phyloP scores from a whole-genome alignment of 2,888 invertebrate species.

The Drosophila niveifrons region DNA sequence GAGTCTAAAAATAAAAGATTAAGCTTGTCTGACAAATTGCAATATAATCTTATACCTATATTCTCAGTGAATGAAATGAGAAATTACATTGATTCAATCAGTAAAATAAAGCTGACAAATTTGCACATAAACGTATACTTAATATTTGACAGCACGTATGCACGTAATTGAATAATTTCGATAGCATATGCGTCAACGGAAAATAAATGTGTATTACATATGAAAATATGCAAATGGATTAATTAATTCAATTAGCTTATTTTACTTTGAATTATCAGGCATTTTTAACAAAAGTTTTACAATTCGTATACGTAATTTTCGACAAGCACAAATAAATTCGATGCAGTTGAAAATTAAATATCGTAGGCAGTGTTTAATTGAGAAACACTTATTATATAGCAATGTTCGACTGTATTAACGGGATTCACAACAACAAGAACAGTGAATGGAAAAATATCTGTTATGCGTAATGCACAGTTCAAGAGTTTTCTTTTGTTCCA shows the following conservation, averaged over 20 bases:
- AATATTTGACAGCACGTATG: background rate
- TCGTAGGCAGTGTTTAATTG: background rate
- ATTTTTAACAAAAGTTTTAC: background rate
- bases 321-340: background rate
- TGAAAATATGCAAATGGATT: too few relatives aligned
- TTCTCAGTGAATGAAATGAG: background rate
- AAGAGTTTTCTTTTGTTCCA: background rate
- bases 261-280: too few relatives aligned
- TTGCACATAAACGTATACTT: background rate
- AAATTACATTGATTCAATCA: background rate
- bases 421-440: background rate
- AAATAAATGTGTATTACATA: too few relatives aligned
- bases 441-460: conserved; percentile 6
- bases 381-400: background rate
- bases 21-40: background rate
- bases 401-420: background rate
- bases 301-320: background rate
- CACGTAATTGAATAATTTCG: background rate
- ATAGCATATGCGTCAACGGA: background rate
- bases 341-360: background rate
- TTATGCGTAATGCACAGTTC: background rate
- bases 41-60: background rate
- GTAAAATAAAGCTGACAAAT: background rate
- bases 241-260: too few relatives aligned
- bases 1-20: too few relatives aligned